These are phyloP conservation scores for Desoria tigrina DNA, from an alignment of 2,888 invertebrate genomes.

Conservation along the genomic window DNA sequence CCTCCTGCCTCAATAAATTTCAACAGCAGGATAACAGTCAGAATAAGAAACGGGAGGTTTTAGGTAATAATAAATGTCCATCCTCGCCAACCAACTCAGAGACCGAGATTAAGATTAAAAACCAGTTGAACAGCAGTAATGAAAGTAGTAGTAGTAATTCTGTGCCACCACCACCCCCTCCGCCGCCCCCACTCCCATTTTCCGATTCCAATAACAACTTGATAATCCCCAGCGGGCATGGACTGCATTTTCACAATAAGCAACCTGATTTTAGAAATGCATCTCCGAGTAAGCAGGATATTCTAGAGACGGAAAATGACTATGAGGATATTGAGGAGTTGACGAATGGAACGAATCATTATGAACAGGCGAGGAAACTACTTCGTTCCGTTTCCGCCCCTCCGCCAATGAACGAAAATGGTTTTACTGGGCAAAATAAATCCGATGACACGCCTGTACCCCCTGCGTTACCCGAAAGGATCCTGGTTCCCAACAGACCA, in stretches of 20 bases:
- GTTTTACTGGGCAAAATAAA: not conserved
- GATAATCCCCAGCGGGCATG: slow-evolving; percentile 23
- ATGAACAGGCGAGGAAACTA: slow-evolving; percentile 39
- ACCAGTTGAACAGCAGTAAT: slow-evolving; percentile 38
- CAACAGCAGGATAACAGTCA: slow-evolving; percentile 23
- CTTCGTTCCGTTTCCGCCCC: slow-evolving; percentile 43
- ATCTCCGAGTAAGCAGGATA: slow-evolving; percentile 4
- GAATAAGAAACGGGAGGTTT: not conserved
- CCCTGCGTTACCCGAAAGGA: slow-evolving; percentile 9
- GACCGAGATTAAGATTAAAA: not conserved
- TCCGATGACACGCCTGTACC: not conserved
- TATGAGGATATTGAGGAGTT: slow-evolving; percentile 81
- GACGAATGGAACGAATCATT: slow-evolving; percentile 35
- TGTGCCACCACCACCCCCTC: slow-evolving; percentile 52
- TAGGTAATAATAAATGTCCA: no score
- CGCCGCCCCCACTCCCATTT: slow-evolving; percentile 49
- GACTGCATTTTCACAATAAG: slow-evolving; percentile 17
- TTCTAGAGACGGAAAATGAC: slow-evolving; percentile 58
- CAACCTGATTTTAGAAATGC: slow-evolving; percentile 21
- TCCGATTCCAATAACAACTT: slow-evolving; percentile 35
- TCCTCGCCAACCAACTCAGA: not conserved
- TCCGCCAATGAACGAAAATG: slow-evolving; percentile 27
- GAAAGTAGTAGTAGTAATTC: slow-evolving; percentile 25
- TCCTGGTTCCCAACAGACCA: slow-evolving; percentile 29
- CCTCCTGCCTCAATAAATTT: slow-evolving; percentile 33